Evolutionary conservation across 2,797 vertebrate species (phyloP).

Genomic region (Malurus leucopterus): DNA sequence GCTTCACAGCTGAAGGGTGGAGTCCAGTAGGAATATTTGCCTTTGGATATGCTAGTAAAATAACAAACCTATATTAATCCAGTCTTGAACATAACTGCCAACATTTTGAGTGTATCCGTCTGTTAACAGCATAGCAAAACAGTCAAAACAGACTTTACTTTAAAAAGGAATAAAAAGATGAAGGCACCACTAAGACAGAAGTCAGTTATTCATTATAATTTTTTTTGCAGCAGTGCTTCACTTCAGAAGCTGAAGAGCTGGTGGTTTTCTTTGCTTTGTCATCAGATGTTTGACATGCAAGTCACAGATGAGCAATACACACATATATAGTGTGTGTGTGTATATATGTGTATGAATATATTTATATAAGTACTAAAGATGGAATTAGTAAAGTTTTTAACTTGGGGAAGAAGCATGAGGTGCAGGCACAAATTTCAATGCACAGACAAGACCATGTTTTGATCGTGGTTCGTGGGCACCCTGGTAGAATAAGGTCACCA

Average conservation of each 20-base stretch:
- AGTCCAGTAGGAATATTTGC: slow-evolving; percentile 49
- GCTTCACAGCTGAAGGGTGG: slow-evolving; percentile 44
- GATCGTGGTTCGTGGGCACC: background rate
- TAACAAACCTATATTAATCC: slow-evolving; percentile 52
- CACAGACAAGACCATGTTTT: background rate
- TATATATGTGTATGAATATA: rapidly evolving
- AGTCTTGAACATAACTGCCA: slow-evolving; percentile 40
- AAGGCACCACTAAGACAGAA: slow-evolving; percentile 26
- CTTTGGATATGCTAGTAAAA: slow-evolving; percentile 47
- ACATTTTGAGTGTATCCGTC: slow-evolving; percentile 42
- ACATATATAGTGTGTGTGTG: rapidly evolving
- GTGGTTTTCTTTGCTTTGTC: background rate
- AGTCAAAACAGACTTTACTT: slow-evolving; percentile 46
- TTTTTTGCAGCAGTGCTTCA: background rate
- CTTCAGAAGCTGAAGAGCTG: background rate
- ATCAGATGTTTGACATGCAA: background rate
- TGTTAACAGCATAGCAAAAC: slow-evolving; percentile 32
- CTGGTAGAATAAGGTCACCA: background rate
- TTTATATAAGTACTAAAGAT: background rate
- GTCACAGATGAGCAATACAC: background rate
- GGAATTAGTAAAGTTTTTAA: background rate
- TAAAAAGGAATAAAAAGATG: slow-evolving; percentile 43
- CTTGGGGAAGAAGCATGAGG: background rate
- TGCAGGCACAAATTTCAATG: background rate
- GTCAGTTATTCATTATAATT: slow-evolving; percentile 15